Base-by-base conservation (phyloP, 2,888 invertebrate genomes). In the Pyrrhia umbra region DNA sequence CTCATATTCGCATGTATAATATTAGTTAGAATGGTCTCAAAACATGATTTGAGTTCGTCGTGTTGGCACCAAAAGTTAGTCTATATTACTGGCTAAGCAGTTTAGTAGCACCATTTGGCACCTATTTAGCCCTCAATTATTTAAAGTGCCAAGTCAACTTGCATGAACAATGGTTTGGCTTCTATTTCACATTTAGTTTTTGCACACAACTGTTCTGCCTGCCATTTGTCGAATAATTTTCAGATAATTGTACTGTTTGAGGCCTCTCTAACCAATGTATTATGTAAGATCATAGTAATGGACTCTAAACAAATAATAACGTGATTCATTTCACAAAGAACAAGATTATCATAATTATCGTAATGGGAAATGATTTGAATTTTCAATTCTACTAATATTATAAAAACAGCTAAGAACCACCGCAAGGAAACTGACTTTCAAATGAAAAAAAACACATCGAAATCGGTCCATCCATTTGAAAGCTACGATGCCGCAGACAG, bases 161-260 rank as follows among this genome's bases (percentile, higher is more conserved):
- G 23, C 56, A 69, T 69, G 21, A 71, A 71, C 66, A 66, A 71
- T 69, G 54, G 45, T 46, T 70, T 70, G 69, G 72, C 72, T 66
- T 42, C 56, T 50, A 45, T 61, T 61, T 42, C 43, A 27, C 50
- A 46, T 50, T 66, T 21, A 9, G 46, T 56, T 56, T 64, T 63
- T 45, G 45, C 55, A 69, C 45, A 50, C 30, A 54, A 49, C 25
- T 27, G 16, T 21, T 18, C 10, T 45, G 21, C 20, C 37, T 16
- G 47, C 40, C 15, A n/a, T 39, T 59, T 37, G 9, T 23, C 15
- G 68, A 45, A 49, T 68, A 45, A 16, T 59, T 59, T 45, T 59
- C 18, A 10, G 6, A 4, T 59, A 30, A 39, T 34, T 34, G 34
- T 34, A n/a, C n/a, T 34, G 13, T 34, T 13, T 34, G n/a, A 34